These are phyloP conservation scores for Euzetes globulus DNA, from an alignment of 2,888 invertebrate species.

Conservation along the genomic window DNA sequence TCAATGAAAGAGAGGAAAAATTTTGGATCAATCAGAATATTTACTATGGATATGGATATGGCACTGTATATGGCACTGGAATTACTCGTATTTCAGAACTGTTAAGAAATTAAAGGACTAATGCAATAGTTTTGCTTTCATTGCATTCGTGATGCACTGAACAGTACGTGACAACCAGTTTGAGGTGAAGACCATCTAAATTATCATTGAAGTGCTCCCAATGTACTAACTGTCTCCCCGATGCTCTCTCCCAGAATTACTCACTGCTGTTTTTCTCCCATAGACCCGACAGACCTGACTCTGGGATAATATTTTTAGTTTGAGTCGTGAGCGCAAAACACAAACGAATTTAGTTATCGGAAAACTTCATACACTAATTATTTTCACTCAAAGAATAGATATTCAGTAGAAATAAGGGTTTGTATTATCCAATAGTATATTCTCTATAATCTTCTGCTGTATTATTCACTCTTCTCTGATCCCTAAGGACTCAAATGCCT, in stretches of 20 bases:
- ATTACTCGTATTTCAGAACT: not conserved
- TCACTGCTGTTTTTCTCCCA: slow-evolving; percentile 15
- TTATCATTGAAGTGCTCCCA: slow-evolving; percentile 23
- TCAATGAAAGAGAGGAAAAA: too few relatives aligned
- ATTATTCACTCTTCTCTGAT: slow-evolving; percentile 22
- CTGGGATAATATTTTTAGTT: slow-evolving; percentile 6
- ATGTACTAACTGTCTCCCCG: not conserved
- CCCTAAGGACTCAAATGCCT: slow-evolving; percentile 26
- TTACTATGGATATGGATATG: not conserved
- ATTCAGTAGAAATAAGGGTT: not conserved
- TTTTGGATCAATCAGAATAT: too few relatives aligned
- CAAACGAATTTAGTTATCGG: slow-evolving; percentile 15
- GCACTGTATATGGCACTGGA: not conserved
- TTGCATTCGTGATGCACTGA: slow-evolving; percentile 12
- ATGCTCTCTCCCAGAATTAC: not conserved
- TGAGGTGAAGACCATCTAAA: slow-evolving; percentile 20
- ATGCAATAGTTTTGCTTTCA: slow-evolving; percentile 3
- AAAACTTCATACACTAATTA: slow-evolving; percentile 22
- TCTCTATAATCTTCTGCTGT: slow-evolving; percentile 22
- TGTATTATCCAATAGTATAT: slow-evolving; percentile 11
- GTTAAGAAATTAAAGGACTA: not conserved
- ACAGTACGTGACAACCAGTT: slow-evolving; percentile 18
- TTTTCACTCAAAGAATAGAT: slow-evolving; percentile 20
- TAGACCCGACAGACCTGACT: not conserved
- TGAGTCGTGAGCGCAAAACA: slow-evolving; percentile 3